A percentile compares a stretch with the other conserved stretches of the same genome.
These are phyloP conservation scores for Tiliqua scincoides DNA, from an alignment of 2,113 vertebrate species.

Conservation along the genomic window DNA sequence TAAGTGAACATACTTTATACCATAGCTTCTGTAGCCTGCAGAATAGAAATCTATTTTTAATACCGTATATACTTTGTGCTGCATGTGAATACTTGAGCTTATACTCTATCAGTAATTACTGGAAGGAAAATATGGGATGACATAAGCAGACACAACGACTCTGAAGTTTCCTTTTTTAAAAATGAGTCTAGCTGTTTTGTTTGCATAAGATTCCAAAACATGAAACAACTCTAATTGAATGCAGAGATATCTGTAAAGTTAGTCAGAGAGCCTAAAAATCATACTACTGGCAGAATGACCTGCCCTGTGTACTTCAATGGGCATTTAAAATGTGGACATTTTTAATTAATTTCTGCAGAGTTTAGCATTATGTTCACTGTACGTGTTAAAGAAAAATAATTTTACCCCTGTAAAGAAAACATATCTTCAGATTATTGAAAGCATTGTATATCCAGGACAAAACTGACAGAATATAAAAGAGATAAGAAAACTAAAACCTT, in stretches of 20 bases:
- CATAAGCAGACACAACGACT: conserved; percentile 42
- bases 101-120: conserved; percentile 25
- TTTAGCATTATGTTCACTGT: background rate
- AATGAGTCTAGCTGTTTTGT: conserved; percentile 20
- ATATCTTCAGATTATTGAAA: background rate
- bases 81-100: background rate
- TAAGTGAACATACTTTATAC: background rate
- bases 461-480: background rate
- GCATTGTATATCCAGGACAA: background rate
- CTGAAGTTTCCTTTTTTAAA: conserved; percentile 35
- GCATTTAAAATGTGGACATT: background rate
- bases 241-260: conserved; percentile 23
- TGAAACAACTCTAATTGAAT: conserved; percentile 38
- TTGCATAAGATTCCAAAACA: conserved; percentile 27
- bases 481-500: background rate
- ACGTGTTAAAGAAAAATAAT: background rate
- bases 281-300: background rate
- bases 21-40: background rate
- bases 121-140: conserved; percentile 26
- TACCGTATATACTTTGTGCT: background rate
- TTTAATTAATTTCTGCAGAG: background rate
- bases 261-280: background rate
- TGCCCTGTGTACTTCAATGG: background rate
- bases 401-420: background rate
- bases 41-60: background rate